Conservation (phyloP, 2,113 vertebrate genomes). For the Lasiurus borealis region DNA sequence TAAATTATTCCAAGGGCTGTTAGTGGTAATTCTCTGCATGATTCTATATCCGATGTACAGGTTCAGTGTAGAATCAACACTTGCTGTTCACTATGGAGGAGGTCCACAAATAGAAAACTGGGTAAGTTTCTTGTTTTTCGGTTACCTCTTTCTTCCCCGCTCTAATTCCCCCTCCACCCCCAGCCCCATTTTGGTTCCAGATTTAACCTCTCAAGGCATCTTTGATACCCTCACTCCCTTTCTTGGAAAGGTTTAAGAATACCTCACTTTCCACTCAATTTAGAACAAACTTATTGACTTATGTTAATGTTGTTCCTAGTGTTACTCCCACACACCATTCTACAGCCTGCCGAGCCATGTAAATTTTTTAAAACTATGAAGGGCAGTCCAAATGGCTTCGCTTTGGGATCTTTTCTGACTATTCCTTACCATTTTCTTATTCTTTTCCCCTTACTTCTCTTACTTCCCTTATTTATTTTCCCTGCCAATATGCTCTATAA, state of each 20-base stretch:
- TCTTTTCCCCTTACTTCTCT: neutral
- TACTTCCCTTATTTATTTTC: neutral
- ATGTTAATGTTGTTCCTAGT: neutral
- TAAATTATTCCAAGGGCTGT: conserved; percentile 10
- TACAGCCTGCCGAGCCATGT: neutral
- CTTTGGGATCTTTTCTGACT: neutral
- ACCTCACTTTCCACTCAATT: neutral
- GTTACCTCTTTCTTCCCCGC: neutral
- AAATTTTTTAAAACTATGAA: neutral
- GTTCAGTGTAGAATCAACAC: neutral
- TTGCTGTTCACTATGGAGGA: neutral
- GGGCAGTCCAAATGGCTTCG: neutral
- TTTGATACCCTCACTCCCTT: neutral
- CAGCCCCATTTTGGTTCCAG: neutral
- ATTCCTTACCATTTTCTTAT: neutral
- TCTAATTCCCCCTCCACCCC: neutral
- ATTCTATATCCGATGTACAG: neutral
- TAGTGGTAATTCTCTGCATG: neutral
- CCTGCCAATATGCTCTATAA: neutral
- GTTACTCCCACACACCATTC: neutral
- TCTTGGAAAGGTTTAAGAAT: neutral
- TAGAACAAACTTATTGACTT: neutral
- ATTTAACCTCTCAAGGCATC: conserved; percentile 24
- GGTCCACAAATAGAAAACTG: neutral
- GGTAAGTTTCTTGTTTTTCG: neutral